Base-by-base conservation (phyloP, 2,888 invertebrate genomes). In the Drosophila paranaensis region DNA sequence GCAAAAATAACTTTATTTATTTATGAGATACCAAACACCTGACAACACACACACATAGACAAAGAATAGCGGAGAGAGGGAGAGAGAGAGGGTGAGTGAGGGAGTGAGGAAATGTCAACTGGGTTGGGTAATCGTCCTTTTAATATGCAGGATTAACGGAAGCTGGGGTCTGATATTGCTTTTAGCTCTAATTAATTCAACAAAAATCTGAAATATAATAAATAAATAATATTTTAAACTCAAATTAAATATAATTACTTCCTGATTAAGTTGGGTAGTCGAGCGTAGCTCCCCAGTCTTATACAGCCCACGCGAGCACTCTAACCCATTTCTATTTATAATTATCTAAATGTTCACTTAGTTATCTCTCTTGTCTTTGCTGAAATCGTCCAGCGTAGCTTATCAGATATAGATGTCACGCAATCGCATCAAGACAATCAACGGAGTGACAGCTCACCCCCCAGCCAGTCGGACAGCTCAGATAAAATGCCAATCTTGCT, bases 1-100 rank as follows among this genome's bases (percentile, higher is more conserved):
- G 69, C 48, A 76, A 83, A 88, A 82, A 82, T 74, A 80, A 76
- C 76, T 86, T 88, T 55, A 84, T 83, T 84, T 84, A 88, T 90
- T 90, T 85, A 90, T 89, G 88, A 82, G 76, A 60, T 79, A 86
- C 78, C 88, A 83, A 83, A 27, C 54, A 54, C 54, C 40, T 40
- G 54, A 14, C 39, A 51, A 35, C n/a, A 20, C 20, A 33, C 37
- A 53, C 39, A 50, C 50, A 50, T 14, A 46, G 27, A 50, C 50
- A 37, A 9, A 37, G 51, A 25, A 9, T 16, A 50, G 16, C 50
- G 8, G 50, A 10, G 13, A 35, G 3, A 35, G 16, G 16, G 0
- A 30, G 5, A 8, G 1, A 9, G 6, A 45, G 45, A 25, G 0
- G 3, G 43, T 2, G 25, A 11, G 30, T 13, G 42, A 11, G 43